phyloP scores from a whole-genome alignment of 2,797 vertebrate genomes.

The Masticophis lateralis region DNA sequence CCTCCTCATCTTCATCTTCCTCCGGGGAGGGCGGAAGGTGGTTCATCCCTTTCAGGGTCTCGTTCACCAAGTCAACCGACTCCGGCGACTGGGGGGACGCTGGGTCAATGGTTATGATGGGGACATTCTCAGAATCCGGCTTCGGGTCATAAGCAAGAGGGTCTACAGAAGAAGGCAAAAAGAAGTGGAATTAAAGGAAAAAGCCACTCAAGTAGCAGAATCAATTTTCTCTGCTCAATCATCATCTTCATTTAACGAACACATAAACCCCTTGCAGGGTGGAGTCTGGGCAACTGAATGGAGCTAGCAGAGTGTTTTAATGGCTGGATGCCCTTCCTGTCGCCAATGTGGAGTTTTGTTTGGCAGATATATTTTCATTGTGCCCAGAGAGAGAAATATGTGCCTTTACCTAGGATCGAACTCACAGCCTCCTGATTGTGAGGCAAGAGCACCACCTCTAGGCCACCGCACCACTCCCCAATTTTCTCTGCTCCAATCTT shows the following conservation, averaged over 20 bases:
- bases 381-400: no score
- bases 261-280: no score
- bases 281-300: no score
- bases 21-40: constrained; percentile 61
- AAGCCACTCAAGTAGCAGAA: neutral
- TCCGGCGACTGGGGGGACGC: constrained; percentile 91
- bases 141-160: constrained; percentile 84
- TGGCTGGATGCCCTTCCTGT: no score
- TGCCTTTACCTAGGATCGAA: no score
- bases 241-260: no score
- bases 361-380: no score
- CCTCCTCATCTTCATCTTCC: constrained; percentile 72
- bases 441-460: no score
- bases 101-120: constrained; percentile 90
- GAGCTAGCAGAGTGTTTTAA: no score
- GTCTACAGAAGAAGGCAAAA: constrained; percentile 71
- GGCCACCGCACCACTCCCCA: no score
- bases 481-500: neutral
- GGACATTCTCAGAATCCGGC: constrained; percentile 68
- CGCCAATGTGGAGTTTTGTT: no score
- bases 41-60: constrained; percentile 70
- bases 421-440: no score
- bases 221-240: neutral
- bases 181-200: neutral
- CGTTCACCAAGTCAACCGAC: constrained; percentile 80